These are phyloP conservation scores for Cephus nigrinus DNA, from an alignment of 2,888 invertebrate genomes.

Conservation along the genomic window DNA sequence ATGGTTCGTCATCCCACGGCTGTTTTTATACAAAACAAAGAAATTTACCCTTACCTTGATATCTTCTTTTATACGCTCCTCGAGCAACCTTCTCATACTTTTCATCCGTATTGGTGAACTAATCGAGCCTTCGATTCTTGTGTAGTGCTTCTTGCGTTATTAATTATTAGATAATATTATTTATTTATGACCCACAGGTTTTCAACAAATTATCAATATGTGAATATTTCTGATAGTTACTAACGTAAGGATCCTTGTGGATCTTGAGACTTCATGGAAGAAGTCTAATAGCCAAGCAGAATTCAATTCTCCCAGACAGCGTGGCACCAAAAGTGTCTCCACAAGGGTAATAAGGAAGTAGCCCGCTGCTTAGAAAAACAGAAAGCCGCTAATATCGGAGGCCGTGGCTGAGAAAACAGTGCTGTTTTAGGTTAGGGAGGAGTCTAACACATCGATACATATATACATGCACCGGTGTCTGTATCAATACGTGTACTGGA, in stretches of 20 bases:
- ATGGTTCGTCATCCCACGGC: slow-evolving; percentile 53
- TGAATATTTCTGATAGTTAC: background rate
- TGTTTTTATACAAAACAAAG: slow-evolving; percentile 63
- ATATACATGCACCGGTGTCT: background rate
- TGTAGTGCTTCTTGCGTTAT: slow-evolving; percentile 16
- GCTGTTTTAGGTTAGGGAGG: background rate
- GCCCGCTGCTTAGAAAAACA: slow-evolving; percentile 64
- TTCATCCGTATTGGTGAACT: slow-evolving; percentile 14
- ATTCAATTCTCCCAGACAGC: slow-evolving; percentile 46
- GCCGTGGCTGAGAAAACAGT: slow-evolving; percentile 61
- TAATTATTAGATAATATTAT: background rate
- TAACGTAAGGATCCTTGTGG: background rate
- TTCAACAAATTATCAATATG: background rate
- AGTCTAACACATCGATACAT: background rate
- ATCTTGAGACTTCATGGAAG: background rate
- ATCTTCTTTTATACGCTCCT: slow-evolving; percentile 24
- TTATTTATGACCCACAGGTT: background rate
- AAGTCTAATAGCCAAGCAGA: background rate
- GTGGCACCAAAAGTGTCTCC: slow-evolving; percentile 48
- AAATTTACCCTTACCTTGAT: slow-evolving; percentile 47
- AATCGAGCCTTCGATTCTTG: slow-evolving; percentile 3
- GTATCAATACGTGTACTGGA: background rate
- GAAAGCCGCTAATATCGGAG: slow-evolving; percentile 60
- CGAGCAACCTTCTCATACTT: slow-evolving; percentile 5
- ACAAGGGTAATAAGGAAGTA: slow-evolving; percentile 62